phyloP scores from a whole-genome alignment of 2,113 vertebrate genomes.

The Smithornis capensis region DNA sequence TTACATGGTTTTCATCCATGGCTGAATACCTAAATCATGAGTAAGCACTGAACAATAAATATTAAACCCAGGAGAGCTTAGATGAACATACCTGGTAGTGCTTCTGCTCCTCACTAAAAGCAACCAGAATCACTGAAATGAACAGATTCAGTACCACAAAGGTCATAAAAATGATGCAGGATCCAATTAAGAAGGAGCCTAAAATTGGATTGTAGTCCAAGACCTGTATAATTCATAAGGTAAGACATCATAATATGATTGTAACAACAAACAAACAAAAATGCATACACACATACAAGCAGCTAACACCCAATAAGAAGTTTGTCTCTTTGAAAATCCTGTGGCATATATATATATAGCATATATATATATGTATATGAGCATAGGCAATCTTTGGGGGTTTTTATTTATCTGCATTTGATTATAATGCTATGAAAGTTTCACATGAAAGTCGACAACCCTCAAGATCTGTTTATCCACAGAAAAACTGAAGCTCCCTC shows the following conservation, averaged over 20 bases:
- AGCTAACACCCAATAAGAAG: neutral
- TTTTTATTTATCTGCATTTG: neutral
- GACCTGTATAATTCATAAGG: constrained; percentile 73
- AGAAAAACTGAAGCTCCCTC: neutral
- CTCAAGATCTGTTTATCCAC: neutral
- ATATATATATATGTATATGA: neutral
- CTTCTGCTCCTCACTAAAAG: constrained; percentile 91
- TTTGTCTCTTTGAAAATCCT: neutral
- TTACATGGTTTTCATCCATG: neutral
- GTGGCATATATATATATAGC: neutral
- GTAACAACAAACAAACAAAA: neutral
- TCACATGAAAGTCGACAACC: neutral
- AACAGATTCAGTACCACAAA: constrained; percentile 96
- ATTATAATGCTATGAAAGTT: neutral
- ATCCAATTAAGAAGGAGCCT: constrained; percentile 90
- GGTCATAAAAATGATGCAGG: constrained; percentile 94
- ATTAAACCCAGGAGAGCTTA: neutral
- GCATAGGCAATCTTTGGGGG: neutral
- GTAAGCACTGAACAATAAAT: neutral
- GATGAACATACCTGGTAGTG: constrained; percentile 82
- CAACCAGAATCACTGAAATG: constrained; percentile 94
- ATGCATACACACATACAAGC: neutral
- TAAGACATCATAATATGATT: neutral
- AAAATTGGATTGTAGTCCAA: constrained; percentile 89
- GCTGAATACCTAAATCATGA: neutral